phyloP scores from a whole-genome alignment of 2,797 vertebrate species.

The Mastacembelus armatus region DNA sequence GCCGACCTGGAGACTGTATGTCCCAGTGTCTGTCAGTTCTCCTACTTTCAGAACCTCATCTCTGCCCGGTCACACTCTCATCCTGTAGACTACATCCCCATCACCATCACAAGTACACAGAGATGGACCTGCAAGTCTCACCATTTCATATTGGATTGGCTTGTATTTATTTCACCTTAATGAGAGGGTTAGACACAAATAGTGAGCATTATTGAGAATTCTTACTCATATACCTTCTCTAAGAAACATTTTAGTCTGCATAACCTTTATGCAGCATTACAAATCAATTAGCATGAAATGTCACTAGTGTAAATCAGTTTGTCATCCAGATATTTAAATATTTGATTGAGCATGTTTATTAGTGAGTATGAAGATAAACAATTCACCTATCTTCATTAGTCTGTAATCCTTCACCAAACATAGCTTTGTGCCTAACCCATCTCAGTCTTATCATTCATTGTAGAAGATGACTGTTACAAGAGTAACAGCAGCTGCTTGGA shows the following conservation, averaged over 20 bases:
- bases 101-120: conserved; percentile 56
- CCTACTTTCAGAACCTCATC: conserved; percentile 97
- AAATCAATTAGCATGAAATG: neutral
- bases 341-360: conserved; percentile 10
- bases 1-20: conserved; percentile 72
- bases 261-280: neutral
- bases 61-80: conserved; percentile 81
- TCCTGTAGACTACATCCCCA: conserved; percentile 65
- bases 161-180: conserved; percentile 11
- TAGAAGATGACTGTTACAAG: conserved; percentile 17
- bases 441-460: conserved; percentile 49
- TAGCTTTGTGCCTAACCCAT: conserved; percentile 72
- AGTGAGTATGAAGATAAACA: conserved; percentile 24
- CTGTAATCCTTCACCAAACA: conserved; percentile 33
- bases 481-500: conserved; percentile 61
- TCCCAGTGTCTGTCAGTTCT: conserved; percentile 88
- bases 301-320: conserved; percentile 2
- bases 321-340: neutral
- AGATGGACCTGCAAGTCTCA: conserved; percentile 69
- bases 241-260: neutral
- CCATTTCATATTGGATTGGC: conserved; percentile 54
- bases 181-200: conserved; percentile 73
- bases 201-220: neutral
- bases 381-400: conserved; percentile 19
- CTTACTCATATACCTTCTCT: neutral